Evolutionary conservation across 1,140 invertebrate genomes (phyloP), one percentile per base, ranked within the genome.

Genomic region (Diachasmimorpha longicaudata): DNA sequence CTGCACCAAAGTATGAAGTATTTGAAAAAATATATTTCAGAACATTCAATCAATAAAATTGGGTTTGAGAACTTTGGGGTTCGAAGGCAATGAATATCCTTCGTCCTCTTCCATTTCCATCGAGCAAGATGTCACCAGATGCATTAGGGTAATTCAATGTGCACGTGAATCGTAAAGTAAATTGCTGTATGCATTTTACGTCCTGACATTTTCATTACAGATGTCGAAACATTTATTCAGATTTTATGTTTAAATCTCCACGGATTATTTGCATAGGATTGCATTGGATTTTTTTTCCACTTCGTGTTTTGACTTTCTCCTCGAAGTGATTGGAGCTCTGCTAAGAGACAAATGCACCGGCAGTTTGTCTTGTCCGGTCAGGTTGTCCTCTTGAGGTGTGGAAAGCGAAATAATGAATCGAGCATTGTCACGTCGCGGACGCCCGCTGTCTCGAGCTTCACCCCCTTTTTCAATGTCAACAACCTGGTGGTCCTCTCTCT

Each of bases 391-490:
- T 55, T 44, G 69, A 74, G 72, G 44, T 67, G 73, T 58, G 72
- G 68, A 79, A 77, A 66, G 79, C 73, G 73, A 79, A 79, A 79
- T 79, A 81, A 82, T 79, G 78, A 81, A 82, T 82, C 80, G 81
- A 72, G 78, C 74, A 81, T 83, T 81, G 81, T 82, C 81, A 76
- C 79, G 79, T 82, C 80, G 81, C 21, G 21, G 58, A 72, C 14
- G 13, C 23, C 11, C 14, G 46, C 5, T 31, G 46, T 72, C 37
- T 23, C 44, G n/a, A 13, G 70, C 23, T 25, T 70, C 69, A 25
- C 42, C 44, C 52, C n/a, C 31, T 16, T 37, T 37, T 70, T 58
- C 52, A 58, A 58, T 58, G 52, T 58, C 52, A 58, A 19, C 23
- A 58, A 16, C 52, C 9, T 74, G 72, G 72, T 74, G 78, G 79